A percentile compares a stretch with the other conserved stretches of the same genome.
These are phyloP conservation scores for Cryptosula pallasiana DNA, from an alignment of 2,888 invertebrate genomes.

Conservation along the genomic window DNA sequence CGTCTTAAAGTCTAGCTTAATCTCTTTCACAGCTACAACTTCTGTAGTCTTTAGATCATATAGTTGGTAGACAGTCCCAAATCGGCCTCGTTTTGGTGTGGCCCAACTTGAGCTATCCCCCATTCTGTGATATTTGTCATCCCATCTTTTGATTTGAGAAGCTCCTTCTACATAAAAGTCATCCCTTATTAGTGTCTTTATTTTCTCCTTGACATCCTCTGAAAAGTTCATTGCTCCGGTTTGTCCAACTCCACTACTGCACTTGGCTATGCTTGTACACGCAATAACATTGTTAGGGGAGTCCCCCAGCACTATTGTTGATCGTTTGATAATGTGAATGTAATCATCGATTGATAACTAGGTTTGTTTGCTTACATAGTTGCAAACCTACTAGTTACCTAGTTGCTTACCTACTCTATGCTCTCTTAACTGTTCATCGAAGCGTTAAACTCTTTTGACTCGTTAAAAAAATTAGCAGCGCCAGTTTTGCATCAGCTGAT, in stretches of 20 bases:
- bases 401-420: no score
- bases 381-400: not conserved
- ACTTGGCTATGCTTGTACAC: no score
- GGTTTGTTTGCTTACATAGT: no score
- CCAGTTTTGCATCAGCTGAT: no score
- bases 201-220: not conserved
- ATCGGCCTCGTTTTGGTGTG: not conserved
- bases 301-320: no score
- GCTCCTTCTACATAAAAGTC: not conserved
- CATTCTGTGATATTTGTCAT: not conserved
- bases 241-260: no score
- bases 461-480: no score
- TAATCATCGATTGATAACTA: no score
- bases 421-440: no score
- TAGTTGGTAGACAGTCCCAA: not conserved
- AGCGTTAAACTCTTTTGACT: no score
- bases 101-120: not conserved
- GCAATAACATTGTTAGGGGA: no score
- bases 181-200: not conserved
- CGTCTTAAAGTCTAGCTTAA: not conserved
- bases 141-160: not conserved
- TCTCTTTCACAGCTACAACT: not conserved
- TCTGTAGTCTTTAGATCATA: not conserved
- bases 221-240: constrained; percentile 17
- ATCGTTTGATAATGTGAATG: no score